Conservation (phyloP, 2,797 vertebrate genomes). For the Notoglanidium macrostoma region DNA sequence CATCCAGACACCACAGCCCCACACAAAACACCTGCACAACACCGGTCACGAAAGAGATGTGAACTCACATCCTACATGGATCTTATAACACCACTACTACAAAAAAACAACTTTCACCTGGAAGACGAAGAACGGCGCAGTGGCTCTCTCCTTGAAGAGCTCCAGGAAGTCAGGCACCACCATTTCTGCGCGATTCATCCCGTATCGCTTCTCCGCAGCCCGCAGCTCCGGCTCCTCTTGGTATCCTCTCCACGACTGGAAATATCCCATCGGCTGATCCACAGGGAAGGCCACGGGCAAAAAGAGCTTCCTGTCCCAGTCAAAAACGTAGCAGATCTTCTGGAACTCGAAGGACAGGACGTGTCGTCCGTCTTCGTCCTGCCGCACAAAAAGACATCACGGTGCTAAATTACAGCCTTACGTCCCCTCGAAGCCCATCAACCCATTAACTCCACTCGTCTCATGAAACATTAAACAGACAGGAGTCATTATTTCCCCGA, state of each 20-base stretch:
- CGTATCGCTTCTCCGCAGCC: slow-evolving; percentile 86
- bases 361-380: slow-evolving; percentile 83
- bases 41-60: neutral
- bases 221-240: slow-evolving; percentile 88
- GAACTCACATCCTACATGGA: neutral
- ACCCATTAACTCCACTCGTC: neutral
- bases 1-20: slow-evolving; percentile 94
- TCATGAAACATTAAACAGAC: neutral
- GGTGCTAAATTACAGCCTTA: neutral
- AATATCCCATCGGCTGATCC: slow-evolving; percentile 78
- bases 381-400: slow-evolving; percentile 1
- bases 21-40: slow-evolving; percentile 90
- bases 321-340: slow-evolving; percentile 90
- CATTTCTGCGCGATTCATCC: slow-evolving; percentile 94
- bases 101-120: slow-evolving; percentile 74
- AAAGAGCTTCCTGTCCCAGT: slow-evolving; percentile 84
- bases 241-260: slow-evolving; percentile 89
- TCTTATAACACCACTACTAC: neutral
- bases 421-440: neutral
- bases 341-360: slow-evolving; percentile 92
- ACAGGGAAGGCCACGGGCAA: slow-evolving; percentile 86
- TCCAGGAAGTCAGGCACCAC: slow-evolving; percentile 95
- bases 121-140: slow-evolving; percentile 96
- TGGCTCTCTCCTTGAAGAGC: slow-evolving; percentile 94
- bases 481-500: neutral